phyloP scores from a whole-genome alignment of 2,797 vertebrate genomes.

The Thamnophis elegans region DNA sequence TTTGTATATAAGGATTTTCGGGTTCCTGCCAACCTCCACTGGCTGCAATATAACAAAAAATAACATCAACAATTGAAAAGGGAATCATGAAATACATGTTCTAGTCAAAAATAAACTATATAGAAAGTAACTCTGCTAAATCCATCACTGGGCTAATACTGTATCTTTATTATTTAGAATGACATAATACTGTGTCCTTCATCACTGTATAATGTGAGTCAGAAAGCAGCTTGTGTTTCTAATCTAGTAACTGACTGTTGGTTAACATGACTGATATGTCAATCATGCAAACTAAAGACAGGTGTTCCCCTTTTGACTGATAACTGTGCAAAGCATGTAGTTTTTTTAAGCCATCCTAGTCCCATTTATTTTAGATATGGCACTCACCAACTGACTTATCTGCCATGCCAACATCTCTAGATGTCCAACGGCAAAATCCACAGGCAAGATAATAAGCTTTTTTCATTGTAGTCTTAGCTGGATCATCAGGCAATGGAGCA shows the following conservation, averaged over 20 bases:
- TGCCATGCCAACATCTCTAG: constrained; percentile 97
- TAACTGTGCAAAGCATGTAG: fast-evolving
- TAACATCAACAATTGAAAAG: constrained; percentile 35
- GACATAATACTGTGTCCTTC: background rate
- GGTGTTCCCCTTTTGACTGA: background rate
- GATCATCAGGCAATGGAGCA: constrained; percentile 92
- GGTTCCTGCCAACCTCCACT: constrained; percentile 99
- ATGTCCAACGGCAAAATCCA: constrained; percentile 98
- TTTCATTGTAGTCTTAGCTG: constrained; percentile 96
- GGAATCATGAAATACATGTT: background rate
- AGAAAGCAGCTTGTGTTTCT: background rate
- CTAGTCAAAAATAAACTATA: background rate
- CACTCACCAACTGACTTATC: constrained; percentile 96
- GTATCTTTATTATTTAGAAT: background rate
- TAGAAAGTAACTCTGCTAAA: background rate
- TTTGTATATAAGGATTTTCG: constrained; percentile 90
- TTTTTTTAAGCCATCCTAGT: background rate
- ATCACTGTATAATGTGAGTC: background rate
- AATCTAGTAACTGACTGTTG: background rate
- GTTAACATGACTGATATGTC: background rate
- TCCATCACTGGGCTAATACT: background rate
- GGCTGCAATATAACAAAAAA: constrained; percentile 73
- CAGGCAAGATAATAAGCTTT: constrained; percentile 98
- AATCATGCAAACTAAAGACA: background rate
- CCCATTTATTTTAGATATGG: background rate